phyloP scores from a whole-genome alignment of 1,140 invertebrate species.

The Lithobius niger region DNA sequence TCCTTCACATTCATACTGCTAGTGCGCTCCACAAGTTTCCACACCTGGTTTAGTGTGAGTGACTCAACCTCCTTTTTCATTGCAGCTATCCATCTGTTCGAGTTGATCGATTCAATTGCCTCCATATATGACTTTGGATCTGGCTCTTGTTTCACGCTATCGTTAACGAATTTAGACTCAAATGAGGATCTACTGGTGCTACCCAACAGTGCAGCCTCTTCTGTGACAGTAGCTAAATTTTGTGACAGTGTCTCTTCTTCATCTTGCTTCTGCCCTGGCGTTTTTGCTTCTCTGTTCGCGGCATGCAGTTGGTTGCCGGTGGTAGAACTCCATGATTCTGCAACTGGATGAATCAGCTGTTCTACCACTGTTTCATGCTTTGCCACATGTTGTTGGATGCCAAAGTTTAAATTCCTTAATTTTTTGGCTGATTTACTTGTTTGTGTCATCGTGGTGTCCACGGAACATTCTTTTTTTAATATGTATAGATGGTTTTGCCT shows the following conservation, averaged over 20 bases:
- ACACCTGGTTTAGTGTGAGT: conserved; percentile 25
- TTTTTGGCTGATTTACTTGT: no score
- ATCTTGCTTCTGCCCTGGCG: not conserved
- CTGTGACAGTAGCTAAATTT: not conserved
- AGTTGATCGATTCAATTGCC: conserved; percentile 15
- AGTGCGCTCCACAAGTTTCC: conserved; percentile 28
- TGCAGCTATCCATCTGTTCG: conserved; percentile 17
- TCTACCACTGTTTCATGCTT: no score
- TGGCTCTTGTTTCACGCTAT: no score
- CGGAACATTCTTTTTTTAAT: no score
- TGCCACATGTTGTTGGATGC: no score
- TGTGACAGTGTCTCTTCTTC: not conserved
- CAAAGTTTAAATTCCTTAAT: not conserved
- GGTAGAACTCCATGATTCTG: no score
- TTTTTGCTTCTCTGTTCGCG: not conserved
- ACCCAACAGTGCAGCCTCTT: not conserved
- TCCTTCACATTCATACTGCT: conserved; percentile 26
- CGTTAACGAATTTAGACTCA: no score
- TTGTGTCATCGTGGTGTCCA: no score
- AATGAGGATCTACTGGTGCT: not conserved
- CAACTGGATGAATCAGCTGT: no score
- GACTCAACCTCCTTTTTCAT: conserved; percentile 19
- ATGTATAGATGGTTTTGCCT: no score
- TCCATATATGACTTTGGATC: conserved; percentile 12
- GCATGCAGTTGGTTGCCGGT: no score